phyloP scores from a whole-genome alignment of 2,797 vertebrate species.

The Sciurus vulgaris region DNA sequence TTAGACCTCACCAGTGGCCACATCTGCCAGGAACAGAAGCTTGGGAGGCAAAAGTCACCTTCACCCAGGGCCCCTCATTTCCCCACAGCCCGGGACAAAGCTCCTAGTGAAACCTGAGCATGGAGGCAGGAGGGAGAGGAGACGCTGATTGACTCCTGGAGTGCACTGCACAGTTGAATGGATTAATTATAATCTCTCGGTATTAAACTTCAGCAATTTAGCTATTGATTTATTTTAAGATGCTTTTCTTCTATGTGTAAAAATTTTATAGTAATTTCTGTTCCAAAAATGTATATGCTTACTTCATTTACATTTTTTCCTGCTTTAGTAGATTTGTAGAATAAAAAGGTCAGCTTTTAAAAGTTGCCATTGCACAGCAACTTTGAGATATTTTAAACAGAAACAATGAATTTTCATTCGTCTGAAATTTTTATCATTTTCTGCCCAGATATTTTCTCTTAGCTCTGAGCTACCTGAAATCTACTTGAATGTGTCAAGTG shows the following conservation, averaged over 20 bases:
- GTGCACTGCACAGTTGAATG: constrained; percentile 78
- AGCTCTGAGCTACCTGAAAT: neutral
- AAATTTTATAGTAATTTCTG: constrained; percentile 74
- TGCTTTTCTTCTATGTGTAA: constrained; percentile 69
- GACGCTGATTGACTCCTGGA: too few relatives aligned
- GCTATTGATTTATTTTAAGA: constrained; percentile 86
- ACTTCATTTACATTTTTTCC: constrained; percentile 40
- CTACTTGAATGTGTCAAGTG: constrained; percentile 5
- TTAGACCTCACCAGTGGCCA: too few relatives aligned
- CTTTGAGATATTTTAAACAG: constrained; percentile 62
- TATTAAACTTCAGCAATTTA: constrained; percentile 82
- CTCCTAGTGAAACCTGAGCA: too few relatives aligned
- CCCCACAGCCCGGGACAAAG: too few relatives aligned
- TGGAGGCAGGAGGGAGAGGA: too few relatives aligned
- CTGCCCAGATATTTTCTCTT: constrained; percentile 1
- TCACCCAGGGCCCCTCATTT: too few relatives aligned
- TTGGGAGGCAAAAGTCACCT: too few relatives aligned
- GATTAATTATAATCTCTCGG: constrained; percentile 87
- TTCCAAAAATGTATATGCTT: neutral
- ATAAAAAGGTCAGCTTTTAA: constrained; percentile 55
- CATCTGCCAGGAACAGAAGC: too few relatives aligned
- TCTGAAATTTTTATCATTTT: constrained; percentile 44
- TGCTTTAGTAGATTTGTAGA: constrained; percentile 60
- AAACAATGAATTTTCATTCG: constrained; percentile 22
- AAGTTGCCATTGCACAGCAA: neutral